Evolutionary conservation across 1,140 invertebrate species (phyloP), one percentile per base, ranked within the genome.

Genomic region (Gerris buenoi): DNA sequence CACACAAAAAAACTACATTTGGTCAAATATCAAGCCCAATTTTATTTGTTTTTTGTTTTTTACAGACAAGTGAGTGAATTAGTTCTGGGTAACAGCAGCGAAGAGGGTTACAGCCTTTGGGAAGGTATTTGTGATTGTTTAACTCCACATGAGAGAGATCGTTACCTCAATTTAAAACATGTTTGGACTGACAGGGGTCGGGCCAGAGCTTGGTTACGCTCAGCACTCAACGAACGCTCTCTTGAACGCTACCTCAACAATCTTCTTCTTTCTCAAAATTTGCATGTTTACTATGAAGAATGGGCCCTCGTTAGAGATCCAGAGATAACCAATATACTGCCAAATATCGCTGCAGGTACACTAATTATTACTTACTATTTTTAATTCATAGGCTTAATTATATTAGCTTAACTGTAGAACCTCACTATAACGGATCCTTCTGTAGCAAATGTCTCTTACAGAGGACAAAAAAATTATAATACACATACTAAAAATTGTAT

Each of bases 221-320:
- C 90, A 33, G 80, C 89, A 26, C 79, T 95, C 13, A 95, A 95
- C 81, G 93, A 96, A 77, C 82, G 88, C 72, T 92, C 90, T 1
- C 79, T 96, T 22, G 91, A 94, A 78, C 84, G 91, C 75, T 91
- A 87, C 78, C 81, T 93, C 71, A 85, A 89, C 74, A 85, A 86
- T 74, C 81, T 94, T 68, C 61, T 68, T 10, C 25, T n/a, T 5
- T 33, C 63, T 23, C 46, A 27, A 23, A 26, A 28, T 23, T 57
- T 71, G 14, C 57, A 46, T 59, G 82, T 85, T 67, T 89, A 86
- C 81, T 96, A 94, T 79, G 89, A 94, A 77, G 83, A 87, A 65
- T 90, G 88, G 83, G 87, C 93, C 60, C 85, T 94, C 72, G 76
- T 94, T 25, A 75, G 86, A 66, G 88, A 91, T 77, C 80, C 85